Conservation (phyloP, 2,888 invertebrate species). For the Campaea margaritaria region DNA sequence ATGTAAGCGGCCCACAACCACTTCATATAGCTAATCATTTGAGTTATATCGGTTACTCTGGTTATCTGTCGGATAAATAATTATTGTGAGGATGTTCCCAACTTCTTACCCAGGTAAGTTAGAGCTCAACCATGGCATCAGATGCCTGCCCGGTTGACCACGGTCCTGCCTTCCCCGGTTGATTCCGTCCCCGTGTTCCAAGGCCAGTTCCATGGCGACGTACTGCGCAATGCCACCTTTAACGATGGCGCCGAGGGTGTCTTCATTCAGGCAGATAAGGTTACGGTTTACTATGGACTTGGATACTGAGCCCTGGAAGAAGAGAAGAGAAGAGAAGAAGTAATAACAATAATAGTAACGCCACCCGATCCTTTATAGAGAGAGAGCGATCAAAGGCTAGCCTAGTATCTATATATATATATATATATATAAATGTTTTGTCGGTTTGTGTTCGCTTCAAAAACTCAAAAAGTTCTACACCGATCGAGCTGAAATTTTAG, state of each 20-base stretch:
- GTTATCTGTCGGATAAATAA: no score
- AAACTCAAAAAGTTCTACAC: no score
- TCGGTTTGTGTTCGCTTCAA: no score
- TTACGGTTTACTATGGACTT: conserved; percentile 83
- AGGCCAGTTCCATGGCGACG: conserved; percentile 96
- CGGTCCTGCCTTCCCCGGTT: conserved; percentile 75
- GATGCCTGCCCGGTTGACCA: conserved; percentile 56
- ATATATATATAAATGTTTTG: background rate
- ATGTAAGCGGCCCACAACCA: no score
- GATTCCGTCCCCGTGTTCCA: conserved; percentile 92
- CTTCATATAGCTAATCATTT: no score
- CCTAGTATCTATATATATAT: no score
- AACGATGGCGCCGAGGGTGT: conserved; percentile 97
- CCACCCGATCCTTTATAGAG: no score
- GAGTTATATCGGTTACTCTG: no score
- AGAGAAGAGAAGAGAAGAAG: no score
- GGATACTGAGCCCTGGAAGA: conserved; percentile 74
- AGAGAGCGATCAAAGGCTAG: no score
- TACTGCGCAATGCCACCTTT: conserved; percentile 98
- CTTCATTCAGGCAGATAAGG: conserved; percentile 92
- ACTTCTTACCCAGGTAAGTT: conserved; percentile 62
- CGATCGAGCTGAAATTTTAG: no score
- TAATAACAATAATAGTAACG: no score
- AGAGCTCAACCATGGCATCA: conserved; percentile 92
- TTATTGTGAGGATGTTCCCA: background rate